Evolutionary conservation across 2,888 invertebrate species (phyloP).

Genomic region (Andrena chrysosceles): DNA sequence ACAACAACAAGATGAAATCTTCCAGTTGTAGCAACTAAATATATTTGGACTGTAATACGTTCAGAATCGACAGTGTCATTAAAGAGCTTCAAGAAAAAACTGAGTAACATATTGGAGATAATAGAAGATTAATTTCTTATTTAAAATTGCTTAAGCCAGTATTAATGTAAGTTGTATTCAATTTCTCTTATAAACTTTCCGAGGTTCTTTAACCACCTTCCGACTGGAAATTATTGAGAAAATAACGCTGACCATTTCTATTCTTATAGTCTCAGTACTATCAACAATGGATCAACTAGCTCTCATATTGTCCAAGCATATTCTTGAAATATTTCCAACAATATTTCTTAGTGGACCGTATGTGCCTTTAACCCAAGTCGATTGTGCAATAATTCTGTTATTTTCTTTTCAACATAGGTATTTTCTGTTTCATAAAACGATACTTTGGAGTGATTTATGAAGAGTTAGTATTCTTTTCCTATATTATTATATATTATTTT

Average conservation of each 20-base stretch:
- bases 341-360: conserved; percentile 67
- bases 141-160: conserved; percentile 59
- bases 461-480: conserved; percentile 8
- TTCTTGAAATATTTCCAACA: conserved; percentile 54
- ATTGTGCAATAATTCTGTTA: conserved; percentile 55
- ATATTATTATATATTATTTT: neutral
- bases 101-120: conserved; percentile 46
- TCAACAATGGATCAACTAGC: conserved; percentile 55
- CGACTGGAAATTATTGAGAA: conserved; percentile 21
- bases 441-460: conserved; percentile 22
- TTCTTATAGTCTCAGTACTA: conserved; percentile 48
- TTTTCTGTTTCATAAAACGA: neutral
- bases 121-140: conserved; percentile 56
- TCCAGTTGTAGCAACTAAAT: conserved; percentile 92
- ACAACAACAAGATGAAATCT: conserved; percentile 94
- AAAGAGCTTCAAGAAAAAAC: conserved; percentile 65
- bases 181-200: conserved; percentile 33
- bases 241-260: conserved; percentile 38
- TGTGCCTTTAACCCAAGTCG: conserved; percentile 69
- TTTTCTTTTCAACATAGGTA: conserved; percentile 13
- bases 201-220: conserved; percentile 18
- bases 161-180: conserved; percentile 54
- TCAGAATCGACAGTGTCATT: conserved; percentile 62
- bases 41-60: conserved; percentile 61
- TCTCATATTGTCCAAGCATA: conserved; percentile 59